Percentiles rank a stretch among this genome's conserved stretches.
These are phyloP conservation scores for Pungitius pungitius DNA, from an alignment of 2,113 vertebrate species.

Conservation along the genomic window DNA sequence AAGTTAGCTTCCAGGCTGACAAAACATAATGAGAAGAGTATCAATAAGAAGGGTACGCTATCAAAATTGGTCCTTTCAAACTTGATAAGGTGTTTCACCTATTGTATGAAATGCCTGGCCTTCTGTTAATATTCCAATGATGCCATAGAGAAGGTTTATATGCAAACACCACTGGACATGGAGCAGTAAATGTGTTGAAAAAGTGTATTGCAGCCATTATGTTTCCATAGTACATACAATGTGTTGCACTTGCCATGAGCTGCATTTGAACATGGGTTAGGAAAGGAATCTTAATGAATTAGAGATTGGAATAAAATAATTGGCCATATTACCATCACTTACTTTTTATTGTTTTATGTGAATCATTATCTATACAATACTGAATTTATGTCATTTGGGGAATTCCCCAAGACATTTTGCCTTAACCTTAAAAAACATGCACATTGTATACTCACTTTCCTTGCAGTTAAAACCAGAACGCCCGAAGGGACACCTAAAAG, in stretches of 20 bases:
- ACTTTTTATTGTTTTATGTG: neutral
- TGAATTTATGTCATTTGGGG: neutral
- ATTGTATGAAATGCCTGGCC: too few relatives aligned
- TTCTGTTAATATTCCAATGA: neutral
- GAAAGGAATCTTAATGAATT: neutral
- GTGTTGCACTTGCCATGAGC: neutral
- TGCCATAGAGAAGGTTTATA: neutral
- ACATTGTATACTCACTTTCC: conserved; percentile 74
- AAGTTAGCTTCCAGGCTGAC: conserved; percentile 62
- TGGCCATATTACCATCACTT: neutral
- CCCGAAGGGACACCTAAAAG: conserved; percentile 75
- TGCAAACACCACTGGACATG: neutral
- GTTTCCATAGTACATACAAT: neutral
- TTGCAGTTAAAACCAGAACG: conserved; percentile 73
- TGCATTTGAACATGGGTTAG: neutral
- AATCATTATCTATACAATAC: neutral
- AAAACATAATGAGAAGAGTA: neutral
- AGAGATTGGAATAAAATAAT: neutral
- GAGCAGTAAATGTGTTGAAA: neutral
- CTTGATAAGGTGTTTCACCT: too few relatives aligned
- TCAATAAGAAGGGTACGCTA: conserved; percentile 2
- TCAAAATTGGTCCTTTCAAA: too few relatives aligned
- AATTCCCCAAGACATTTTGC: neutral
- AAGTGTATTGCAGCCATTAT: neutral
- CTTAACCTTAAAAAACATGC: neutral